Conservation (phyloP, 2,113 vertebrate genomes). For the Acrocephalus arundinaceus region DNA sequence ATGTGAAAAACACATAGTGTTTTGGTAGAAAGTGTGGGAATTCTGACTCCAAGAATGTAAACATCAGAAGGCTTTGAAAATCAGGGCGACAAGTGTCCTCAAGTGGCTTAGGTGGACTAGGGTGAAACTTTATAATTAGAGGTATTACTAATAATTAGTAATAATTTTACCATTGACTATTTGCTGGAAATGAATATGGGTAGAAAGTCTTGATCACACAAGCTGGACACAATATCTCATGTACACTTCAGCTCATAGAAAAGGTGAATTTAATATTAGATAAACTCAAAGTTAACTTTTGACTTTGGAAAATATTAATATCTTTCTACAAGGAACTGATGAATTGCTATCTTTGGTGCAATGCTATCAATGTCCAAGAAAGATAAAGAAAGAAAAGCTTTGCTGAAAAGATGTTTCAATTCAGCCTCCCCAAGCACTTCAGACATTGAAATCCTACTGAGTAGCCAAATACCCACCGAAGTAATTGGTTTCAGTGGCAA, state of each 20-base stretch:
- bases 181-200: neutral
- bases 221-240: neutral
- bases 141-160: neutral
- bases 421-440: neutral
- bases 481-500: constrained; percentile 17
- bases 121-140: neutral
- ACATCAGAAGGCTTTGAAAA: no score
- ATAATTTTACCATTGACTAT: neutral
- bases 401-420: neutral
- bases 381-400: neutral
- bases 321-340: neutral
- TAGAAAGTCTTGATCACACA: neutral
- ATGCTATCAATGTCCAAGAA: neutral
- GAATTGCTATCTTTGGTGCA: neutral
- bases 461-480: neutral
- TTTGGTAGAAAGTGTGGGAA: no score
- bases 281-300: neutral
- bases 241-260: neutral
- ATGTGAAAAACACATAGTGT: no score
- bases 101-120: neutral
- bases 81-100: no score
- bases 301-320: neutral
- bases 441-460: neutral
- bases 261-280: neutral
- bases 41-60: no score